phyloP scores from a whole-genome alignment of 2,888 invertebrate genomes.

The Trichopria drosophilae region DNA sequence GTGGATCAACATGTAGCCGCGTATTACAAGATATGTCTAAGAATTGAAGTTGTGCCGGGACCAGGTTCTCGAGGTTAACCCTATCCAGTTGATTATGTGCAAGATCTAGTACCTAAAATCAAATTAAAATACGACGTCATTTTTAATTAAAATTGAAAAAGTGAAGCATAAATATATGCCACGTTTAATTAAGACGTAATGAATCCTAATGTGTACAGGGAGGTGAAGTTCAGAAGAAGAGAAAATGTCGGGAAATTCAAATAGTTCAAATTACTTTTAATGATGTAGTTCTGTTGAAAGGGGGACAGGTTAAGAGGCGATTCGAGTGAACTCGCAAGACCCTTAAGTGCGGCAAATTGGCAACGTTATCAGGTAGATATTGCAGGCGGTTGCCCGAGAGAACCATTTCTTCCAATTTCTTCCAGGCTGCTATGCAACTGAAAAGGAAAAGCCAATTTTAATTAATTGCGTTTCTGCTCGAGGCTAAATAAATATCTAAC shows the following conservation, averaged over 20 bases:
- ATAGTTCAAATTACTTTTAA: constrained; percentile 69
- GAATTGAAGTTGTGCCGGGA: constrained; percentile 82
- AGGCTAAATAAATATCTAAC: constrained; percentile 2
- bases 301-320: constrained; percentile 73
- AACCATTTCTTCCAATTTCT: constrained; percentile 78
- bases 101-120: constrained; percentile 74
- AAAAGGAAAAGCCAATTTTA: constrained; percentile 11
- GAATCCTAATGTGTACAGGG: too few relatives aligned
- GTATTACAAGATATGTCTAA: constrained; percentile 83
- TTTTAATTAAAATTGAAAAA: too few relatives aligned
- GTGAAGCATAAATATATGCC: too few relatives aligned
- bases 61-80: constrained; percentile 74
- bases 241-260: too few relatives aligned
- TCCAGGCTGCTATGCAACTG: constrained; percentile 74
- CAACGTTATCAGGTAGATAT: constrained; percentile 75
- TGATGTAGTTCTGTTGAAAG: constrained; percentile 73
- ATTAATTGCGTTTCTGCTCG: too few relatives aligned
- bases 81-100: constrained; percentile 84
- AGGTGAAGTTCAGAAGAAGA: too few relatives aligned
- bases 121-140: too few relatives aligned
- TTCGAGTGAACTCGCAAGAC: constrained; percentile 83
- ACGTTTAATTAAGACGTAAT: too few relatives aligned
- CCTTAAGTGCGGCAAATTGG: constrained; percentile 70
- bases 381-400: constrained; percentile 80
- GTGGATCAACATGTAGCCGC: constrained; percentile 79